Evolutionary conservation across 2,797 vertebrate species (phyloP), one percentile per base, ranked within the genome.

Genomic region (Coendou prehensilis): DNA sequence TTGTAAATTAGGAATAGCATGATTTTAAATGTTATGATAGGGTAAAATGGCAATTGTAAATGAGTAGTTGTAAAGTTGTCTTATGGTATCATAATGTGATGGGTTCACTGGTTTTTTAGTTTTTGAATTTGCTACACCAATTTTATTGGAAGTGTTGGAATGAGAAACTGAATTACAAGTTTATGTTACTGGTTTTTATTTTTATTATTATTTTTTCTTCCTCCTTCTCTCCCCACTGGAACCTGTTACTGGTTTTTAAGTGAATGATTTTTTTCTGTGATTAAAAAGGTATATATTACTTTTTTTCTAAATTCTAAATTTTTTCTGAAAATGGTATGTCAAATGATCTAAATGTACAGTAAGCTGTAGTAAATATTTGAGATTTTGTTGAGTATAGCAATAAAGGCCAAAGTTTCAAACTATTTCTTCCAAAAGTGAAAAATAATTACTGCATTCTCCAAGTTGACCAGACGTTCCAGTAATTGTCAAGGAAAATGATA

Each of bases 371-470:
- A 47, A 91, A 45, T 89, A 88, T 67, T 89, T 97, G 37, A 89
- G 22, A 23, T 95, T 94, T 94, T 91, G 18, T 85, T 89, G 3
- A 96, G 2, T 88, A 67, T 81, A 87, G 54, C 3, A 80, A 71
- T 14, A 81, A 86, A 97, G 85, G 26, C 69, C 75, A 92, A 93
- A 18, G 79, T 96, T 96, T 28, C 69, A 89, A 92, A 50, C 50
- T 93, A 80, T 94, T 95, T 96, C 67, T 69, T 96, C 61, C 93
- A 89, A 95, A 95, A 81, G 57, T 89, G 22, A 89, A 94, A 95
- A 78, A 30, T 89, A 14, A 76, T 9, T 84, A 93, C 17, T 79
- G 52, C 76, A 47, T 95, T 28, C 76, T 90, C 10, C 28, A 81
- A 56, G n/a, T 78, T 61, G 47, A 84, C 1, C 11, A 81, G 45